Evolutionary conservation across 2,797 vertebrate genomes (phyloP).

Genomic region (Buphagus erythrorhynchus): DNA sequence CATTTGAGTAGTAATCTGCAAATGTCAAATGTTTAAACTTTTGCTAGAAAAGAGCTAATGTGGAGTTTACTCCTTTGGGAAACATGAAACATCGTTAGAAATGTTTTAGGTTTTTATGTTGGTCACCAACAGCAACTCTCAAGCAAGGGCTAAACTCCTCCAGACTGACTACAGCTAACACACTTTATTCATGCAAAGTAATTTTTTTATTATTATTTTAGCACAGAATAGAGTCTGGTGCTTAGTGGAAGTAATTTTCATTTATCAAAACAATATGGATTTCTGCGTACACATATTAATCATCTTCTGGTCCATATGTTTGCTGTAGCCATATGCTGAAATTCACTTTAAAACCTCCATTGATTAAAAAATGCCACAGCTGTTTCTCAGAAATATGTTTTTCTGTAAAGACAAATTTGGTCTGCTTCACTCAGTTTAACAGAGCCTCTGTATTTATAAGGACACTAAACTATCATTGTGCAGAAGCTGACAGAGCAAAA

Average conservation of each 20-base stretch:
- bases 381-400: background rate
- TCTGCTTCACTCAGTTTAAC: background rate
- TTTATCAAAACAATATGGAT: background rate
- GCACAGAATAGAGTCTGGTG: background rate
- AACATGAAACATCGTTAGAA: background rate
- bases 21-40: background rate
- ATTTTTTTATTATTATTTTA: background rate
- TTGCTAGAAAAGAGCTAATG: background rate
- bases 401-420: background rate
- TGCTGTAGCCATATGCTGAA: background rate
- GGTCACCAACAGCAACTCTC: background rate
- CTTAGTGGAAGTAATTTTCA: background rate
- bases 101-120: background rate
- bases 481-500: background rate
- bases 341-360: background rate
- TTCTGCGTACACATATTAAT: background rate
- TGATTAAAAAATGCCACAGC: background rate
- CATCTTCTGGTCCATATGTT: background rate
- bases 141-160: background rate
- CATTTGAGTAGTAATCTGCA: background rate
- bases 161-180: background rate
- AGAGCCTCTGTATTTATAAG: background rate
- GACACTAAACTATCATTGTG: background rate
- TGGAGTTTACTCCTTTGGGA: background rate
- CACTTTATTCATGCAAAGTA: background rate